phyloP scores from a whole-genome alignment of 2,113 vertebrate species.

The Oceanodroma tethys region DNA sequence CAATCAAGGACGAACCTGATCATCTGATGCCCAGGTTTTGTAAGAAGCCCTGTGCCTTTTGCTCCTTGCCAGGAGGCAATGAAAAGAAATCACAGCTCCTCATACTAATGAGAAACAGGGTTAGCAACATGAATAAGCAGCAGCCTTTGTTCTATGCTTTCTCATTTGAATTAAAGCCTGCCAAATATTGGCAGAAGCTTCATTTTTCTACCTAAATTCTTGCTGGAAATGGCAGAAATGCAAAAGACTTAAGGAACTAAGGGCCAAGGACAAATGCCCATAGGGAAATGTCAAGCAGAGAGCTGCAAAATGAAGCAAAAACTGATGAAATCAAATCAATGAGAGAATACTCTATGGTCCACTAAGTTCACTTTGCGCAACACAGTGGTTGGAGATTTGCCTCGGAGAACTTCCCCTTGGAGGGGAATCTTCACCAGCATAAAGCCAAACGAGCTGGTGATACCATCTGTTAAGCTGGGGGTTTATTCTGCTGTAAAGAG shows the following conservation, averaged over 20 bases:
- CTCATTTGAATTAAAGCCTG: conserved; percentile 43
- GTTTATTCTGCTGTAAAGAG: not conserved
- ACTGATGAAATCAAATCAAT: conserved; percentile 17
- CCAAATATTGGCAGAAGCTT: conserved; percentile 9
- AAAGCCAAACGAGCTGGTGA: not conserved
- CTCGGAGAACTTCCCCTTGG: conserved; percentile 22
- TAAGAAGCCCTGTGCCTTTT: not conserved
- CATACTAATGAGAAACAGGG: conserved; percentile 52
- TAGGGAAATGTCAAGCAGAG: conserved; percentile 17
- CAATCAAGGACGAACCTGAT: conserved; percentile 18
- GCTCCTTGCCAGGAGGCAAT: conserved; percentile 53
- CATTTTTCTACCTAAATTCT: conserved; percentile 42
- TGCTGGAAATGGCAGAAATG: conserved; percentile 11
- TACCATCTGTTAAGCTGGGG: conserved; percentile 13
- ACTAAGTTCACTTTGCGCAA: conserved; percentile 13
- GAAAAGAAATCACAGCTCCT: conserved; percentile 33
- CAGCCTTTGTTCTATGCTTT: conserved; percentile 35
- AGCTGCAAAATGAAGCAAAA: conserved; percentile 53
- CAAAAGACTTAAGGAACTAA: not conserved
- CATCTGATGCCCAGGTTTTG: conserved; percentile 24
- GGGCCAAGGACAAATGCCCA: conserved; percentile 3
- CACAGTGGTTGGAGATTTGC: not conserved
- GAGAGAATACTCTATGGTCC: not conserved
- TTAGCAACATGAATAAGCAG: conserved; percentile 46
- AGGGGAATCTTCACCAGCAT: conserved; percentile 3